Conservation (phyloP, 2,888 invertebrate genomes). For the Sisyra terminalis region DNA sequence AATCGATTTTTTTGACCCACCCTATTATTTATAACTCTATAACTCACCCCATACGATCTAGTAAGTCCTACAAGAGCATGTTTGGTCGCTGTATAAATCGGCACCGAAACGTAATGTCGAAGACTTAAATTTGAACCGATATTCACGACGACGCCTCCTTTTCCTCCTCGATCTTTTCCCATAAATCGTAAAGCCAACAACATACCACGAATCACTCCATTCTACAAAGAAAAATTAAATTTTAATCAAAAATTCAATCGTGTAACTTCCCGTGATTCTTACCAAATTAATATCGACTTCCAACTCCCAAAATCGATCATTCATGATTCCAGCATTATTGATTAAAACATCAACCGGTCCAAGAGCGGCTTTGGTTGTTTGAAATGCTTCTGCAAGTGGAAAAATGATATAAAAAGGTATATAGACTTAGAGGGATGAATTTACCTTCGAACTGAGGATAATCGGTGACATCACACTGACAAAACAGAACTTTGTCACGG, state of each 20-base stretch:
- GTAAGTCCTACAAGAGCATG: slow-evolving; percentile 59
- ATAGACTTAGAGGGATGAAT: too few species aligned
- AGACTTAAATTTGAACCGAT: slow-evolving; percentile 55
- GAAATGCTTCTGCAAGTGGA: slow-evolving; percentile 56
- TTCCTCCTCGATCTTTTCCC: slow-evolving; percentile 58
- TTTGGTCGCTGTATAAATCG: slow-evolving; percentile 63
- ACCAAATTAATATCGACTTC: slow-evolving; percentile 38
- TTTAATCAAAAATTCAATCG: not conserved
- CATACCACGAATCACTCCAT: slow-evolving; percentile 60
- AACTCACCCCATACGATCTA: slow-evolving; percentile 49
- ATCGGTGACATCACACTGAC: slow-evolving; percentile 61
- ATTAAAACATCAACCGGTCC: slow-evolving; percentile 61
- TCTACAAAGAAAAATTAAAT: slow-evolving; percentile 28
- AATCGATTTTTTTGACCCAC: too few species aligned
- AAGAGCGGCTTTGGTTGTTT: slow-evolving; percentile 51
- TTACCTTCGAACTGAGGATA: slow-evolving; percentile 61
- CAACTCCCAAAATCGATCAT: slow-evolving; percentile 58
- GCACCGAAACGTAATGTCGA: slow-evolving; percentile 51
- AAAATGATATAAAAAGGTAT: too few species aligned
- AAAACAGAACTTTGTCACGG: slow-evolving; percentile 51
- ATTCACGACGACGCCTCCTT: slow-evolving; percentile 61
- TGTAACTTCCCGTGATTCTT: too few species aligned
- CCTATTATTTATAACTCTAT: too few species aligned
- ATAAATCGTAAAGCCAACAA: slow-evolving; percentile 57
- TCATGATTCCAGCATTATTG: slow-evolving; percentile 67